phyloP scores from a whole-genome alignment of 2,113 vertebrate genomes.

The Prietella phreatophila region DNA sequence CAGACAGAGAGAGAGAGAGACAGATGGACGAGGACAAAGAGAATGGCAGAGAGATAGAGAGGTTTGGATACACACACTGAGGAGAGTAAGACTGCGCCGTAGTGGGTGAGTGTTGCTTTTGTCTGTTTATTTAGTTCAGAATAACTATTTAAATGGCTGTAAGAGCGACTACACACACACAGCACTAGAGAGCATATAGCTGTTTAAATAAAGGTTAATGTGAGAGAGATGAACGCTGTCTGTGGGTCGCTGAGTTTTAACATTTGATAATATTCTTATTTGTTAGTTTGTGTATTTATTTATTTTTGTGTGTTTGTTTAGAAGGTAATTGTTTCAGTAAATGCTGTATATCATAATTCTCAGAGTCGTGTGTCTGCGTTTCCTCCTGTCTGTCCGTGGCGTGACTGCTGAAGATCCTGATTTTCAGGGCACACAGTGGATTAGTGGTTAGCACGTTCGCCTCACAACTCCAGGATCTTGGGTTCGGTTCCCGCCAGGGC shows the following conservation, averaged over 20 bases:
- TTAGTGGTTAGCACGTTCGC: too few species aligned
- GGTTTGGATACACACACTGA: not conserved
- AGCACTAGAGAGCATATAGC: not conserved
- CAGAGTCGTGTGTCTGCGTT: not conserved
- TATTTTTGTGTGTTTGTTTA: not conserved
- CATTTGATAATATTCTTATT: not conserved
- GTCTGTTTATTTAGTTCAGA: not conserved
- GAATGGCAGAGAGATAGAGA: not conserved
- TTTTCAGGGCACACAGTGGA: too few species aligned
- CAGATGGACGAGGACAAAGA: not conserved
- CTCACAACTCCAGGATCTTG: too few species aligned
- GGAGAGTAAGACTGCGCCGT: not conserved
- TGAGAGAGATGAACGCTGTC: not conserved
- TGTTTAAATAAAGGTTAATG: not conserved
- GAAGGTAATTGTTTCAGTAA: not conserved
- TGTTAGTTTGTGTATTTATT: constrained; percentile 21
- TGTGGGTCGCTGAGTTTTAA: not conserved
- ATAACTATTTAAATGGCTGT: too few species aligned
- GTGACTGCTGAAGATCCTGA: too few species aligned
- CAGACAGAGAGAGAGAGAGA: not conserved
- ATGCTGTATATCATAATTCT: not conserved
- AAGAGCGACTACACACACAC: not conserved
- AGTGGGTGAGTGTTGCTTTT: not conserved
- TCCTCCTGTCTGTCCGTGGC: not conserved
- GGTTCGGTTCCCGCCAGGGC: too few species aligned